Base-by-base conservation (phyloP, 2,888 invertebrate species). In the Disparrhopalites patrizii region DNA sequence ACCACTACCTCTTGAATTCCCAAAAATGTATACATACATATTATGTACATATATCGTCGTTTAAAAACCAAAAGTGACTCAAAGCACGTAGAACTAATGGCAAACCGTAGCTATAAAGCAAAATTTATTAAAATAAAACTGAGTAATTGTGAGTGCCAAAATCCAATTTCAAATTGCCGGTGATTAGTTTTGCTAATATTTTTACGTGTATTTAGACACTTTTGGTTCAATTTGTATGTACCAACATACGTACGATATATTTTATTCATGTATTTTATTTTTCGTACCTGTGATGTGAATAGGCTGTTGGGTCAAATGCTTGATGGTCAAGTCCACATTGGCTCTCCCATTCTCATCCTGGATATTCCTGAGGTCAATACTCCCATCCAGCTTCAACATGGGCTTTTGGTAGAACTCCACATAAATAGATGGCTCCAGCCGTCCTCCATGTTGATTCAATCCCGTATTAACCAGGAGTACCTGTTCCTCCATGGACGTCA, bases 241-340 rank as follows among this genome's bases (percentile, higher is more conserved):
- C n/a, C n/a, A n/a, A n/a, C 8, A 36, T 36, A 36, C 13, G 36
- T 36, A 36, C 36, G 36, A 36, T 10, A 36, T 36, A 36, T 10
- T 36, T 8, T 36, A 36, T 15, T 36, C 10, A 52, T 5, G 25
- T n/a, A 27, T 38, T 23, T 13, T 8, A 25, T 15, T 18, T 3
- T 28, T 28, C 52, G 68, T 73, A 78, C 78, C 78, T 69, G 76
- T 74, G 5, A 79, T 58, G 27, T 70, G 65, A 30, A 79, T 74
- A 3, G 77, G 78, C 10, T 72, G 75, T 31, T 72, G 69, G 0
- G 78, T 78, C 2, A 78, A 65, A 40, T 78, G 76, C 61, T 76
- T 77, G 25, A 78, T 38, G 27, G 71, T 71, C 36, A 79, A 40
- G 25, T 78, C 77, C 4, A 76, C 74, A 15, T 75, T 76, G 62